phyloP scores from a whole-genome alignment of 2,113 vertebrate species.

The Arizona elegans region DNA sequence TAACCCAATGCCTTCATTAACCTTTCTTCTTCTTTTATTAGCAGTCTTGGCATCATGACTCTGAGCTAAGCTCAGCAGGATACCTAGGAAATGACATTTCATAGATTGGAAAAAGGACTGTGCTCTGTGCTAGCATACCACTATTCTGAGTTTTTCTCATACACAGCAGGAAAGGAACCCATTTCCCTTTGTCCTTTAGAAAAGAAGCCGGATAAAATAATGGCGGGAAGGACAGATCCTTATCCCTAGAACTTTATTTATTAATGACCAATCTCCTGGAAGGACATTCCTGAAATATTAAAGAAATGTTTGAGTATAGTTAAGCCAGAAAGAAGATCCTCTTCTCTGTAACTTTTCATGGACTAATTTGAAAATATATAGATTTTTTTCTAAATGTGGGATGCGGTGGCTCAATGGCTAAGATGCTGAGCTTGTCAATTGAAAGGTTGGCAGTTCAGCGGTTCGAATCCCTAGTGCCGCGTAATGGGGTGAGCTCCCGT shows the following conservation, averaged over 20 bases:
- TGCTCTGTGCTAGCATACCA: conserved; percentile 52
- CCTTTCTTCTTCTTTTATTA: conserved; percentile 77
- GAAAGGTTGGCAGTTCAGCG: too few species aligned
- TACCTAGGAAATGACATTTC: conserved; percentile 76
- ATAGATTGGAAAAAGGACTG: conserved; percentile 63
- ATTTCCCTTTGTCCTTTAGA: conserved; percentile 56
- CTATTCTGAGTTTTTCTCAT: conserved; percentile 69
- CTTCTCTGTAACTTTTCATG: neutral
- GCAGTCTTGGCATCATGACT: conserved; percentile 57
- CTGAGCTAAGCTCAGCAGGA: conserved; percentile 69
- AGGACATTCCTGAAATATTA: neutral
- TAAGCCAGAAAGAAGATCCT: conserved; percentile 4
- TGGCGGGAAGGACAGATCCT: neutral
- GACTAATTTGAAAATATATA: neutral
- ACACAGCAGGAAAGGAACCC: conserved; percentile 54
- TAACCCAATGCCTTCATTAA: conserved; percentile 77
- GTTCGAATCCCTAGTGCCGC: too few species aligned
- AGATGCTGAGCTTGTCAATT: too few species aligned
- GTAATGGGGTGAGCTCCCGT: too few species aligned
- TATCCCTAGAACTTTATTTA: conserved; percentile 29
- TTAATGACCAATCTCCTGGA: conserved; percentile 20
- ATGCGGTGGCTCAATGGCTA: too few species aligned
- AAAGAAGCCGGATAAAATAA: conserved; percentile 35
- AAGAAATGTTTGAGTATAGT: conserved; percentile 30
- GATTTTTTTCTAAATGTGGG: too few species aligned